A percentile compares a stretch with the other conserved stretches of the same genome.
These are phyloP conservation scores for Orius insidiosus DNA, from an alignment of 1,140 invertebrate species.

Conservation along the genomic window DNA sequence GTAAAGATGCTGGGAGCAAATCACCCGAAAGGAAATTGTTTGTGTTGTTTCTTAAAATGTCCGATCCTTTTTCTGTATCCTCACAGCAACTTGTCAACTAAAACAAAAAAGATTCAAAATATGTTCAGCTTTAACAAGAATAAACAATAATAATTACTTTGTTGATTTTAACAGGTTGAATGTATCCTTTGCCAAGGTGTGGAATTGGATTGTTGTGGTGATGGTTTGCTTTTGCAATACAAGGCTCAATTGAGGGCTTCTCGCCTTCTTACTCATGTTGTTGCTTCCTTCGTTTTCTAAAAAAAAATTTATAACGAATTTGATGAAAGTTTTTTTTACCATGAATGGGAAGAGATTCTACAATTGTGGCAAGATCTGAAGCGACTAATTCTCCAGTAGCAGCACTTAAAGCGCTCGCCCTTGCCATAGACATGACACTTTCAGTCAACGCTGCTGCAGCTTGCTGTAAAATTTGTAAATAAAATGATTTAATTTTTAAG, in stretches of 20 bases:
- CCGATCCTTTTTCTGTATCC: slow-evolving; percentile 38
- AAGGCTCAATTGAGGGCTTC: neutral
- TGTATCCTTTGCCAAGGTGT: slow-evolving; percentile 6
- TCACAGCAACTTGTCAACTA: slow-evolving; percentile 11
- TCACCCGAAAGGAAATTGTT: slow-evolving; percentile 58
- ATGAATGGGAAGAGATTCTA: slow-evolving; percentile 45
- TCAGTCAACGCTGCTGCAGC: slow-evolving; percentile 82
- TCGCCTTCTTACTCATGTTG: slow-evolving; percentile 4
- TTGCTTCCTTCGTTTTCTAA: slow-evolving; percentile 9
- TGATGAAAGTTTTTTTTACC: slow-evolving; percentile 5
- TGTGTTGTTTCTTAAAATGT: slow-evolving; percentile 57
- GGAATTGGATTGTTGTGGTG: slow-evolving; percentile 6
- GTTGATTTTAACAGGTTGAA: slow-evolving; percentile 14
- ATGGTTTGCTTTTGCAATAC: slow-evolving; percentile 5
- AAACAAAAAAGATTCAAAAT: neutral
- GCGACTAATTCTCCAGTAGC: slow-evolving; percentile 27
- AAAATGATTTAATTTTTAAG: neutral
- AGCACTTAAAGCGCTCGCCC: slow-evolving; percentile 60
- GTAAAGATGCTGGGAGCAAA: slow-evolving; percentile 22
- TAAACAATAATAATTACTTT: slow-evolving; percentile 5
- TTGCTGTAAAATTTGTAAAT: slow-evolving; percentile 31
- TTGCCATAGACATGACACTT: slow-evolving; percentile 61
- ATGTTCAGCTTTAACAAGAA: too few species aligned
- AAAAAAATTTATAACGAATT: neutral
- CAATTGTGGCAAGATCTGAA: slow-evolving; percentile 61